Conservation (phyloP, 1,140 invertebrate genomes). For the Aleiodes sp. region DNA sequence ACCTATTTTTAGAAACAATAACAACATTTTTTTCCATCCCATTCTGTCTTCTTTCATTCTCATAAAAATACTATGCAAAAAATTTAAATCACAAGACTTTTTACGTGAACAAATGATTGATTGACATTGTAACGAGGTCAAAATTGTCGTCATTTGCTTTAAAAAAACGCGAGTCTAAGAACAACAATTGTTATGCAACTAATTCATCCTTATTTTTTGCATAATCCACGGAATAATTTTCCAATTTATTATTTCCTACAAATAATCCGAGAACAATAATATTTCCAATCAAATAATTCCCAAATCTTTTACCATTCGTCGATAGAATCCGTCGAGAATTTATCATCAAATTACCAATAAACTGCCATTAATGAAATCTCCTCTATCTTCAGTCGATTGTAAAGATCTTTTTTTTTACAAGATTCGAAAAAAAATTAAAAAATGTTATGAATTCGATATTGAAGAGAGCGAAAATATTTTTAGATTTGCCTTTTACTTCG, state of each 20-base stretch:
- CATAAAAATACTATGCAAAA: no score
- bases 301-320: background rate
- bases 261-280: background rate
- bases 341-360: background rate
- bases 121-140: no score
- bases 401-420: no score
- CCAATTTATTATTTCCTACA: background rate
- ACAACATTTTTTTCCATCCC: no score
- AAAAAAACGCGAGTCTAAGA: no score
- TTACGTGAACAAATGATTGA: no score
- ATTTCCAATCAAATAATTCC: background rate
- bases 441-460: background rate
- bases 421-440: background rate
- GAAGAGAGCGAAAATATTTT: background rate
- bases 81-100: no score
- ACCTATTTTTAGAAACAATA: no score
- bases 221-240: background rate
- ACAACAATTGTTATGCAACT: no score
- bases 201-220: no score
- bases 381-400: background rate
- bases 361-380: background rate
- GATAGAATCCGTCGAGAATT: background rate
- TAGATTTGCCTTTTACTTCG: background rate
- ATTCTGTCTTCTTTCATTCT: no score
- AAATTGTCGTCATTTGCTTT: no score